These are phyloP conservation scores for Papilio elwesi DNA, from an alignment of 2,888 invertebrate species.

Conservation along the genomic window DNA sequence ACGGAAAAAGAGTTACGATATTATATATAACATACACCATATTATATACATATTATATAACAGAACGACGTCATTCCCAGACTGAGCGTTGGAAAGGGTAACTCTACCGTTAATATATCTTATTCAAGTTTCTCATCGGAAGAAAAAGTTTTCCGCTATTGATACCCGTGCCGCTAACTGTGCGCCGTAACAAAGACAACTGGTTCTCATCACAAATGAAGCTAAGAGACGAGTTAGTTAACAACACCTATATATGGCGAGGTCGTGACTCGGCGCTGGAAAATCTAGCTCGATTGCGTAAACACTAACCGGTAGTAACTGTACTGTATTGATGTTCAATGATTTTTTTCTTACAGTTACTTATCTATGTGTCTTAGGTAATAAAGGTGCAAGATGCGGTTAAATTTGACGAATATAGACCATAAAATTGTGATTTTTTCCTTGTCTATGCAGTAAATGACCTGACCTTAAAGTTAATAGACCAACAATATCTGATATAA, in stretches of 20 bases:
- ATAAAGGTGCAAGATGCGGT: too few species aligned
- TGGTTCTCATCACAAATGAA: constrained; percentile 31
- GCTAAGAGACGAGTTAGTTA: constrained; percentile 31
- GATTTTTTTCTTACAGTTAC: too few species aligned
- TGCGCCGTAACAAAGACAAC: constrained; percentile 33
- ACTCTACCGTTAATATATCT: constrained; percentile 2
- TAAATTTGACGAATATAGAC: too few species aligned
- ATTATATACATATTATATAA: too few species aligned
- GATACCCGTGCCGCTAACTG: constrained; percentile 29
- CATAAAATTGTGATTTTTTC: too few species aligned
- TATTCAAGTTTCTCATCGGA: constrained; percentile 19
- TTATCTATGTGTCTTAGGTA: too few species aligned
- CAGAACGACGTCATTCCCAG: background rate
- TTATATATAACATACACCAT: too few species aligned
- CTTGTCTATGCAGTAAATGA: too few species aligned
- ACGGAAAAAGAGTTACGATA: too few species aligned
- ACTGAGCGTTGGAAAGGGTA: background rate
- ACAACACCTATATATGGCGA: constrained; percentile 22
- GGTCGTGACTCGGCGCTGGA: constrained; percentile 22
- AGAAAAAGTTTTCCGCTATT: constrained; percentile 36
- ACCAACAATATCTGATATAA: too few species aligned
- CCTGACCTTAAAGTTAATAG: too few species aligned
- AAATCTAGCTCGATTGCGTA: constrained; percentile 9
- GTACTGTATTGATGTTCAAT: background rate
- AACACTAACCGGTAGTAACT: background rate